Percentiles rank a stretch among this genome's conserved stretches.
phyloP scores from a whole-genome alignment of 2,888 invertebrate species.

The Drosophila quinaria region DNA sequence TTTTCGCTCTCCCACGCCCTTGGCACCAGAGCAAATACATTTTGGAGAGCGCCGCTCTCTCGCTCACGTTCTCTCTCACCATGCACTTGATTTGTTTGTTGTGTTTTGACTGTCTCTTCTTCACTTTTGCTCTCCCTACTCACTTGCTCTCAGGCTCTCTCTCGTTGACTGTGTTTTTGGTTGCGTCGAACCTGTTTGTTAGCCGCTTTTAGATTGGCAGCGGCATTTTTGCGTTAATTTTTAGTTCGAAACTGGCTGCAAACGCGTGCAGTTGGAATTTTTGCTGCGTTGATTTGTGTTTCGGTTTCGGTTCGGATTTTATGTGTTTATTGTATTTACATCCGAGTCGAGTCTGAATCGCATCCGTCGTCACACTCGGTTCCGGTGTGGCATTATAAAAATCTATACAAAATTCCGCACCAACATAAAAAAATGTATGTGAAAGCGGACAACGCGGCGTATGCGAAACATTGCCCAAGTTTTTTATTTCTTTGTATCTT shows the following conservation, averaged over 20 bases:
- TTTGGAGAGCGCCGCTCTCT: neutral
- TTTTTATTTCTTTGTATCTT: neutral
- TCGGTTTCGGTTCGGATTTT: constrained; percentile 16
- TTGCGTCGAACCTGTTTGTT: constrained; percentile 75
- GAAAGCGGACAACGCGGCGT: constrained; percentile 68
- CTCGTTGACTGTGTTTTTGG: constrained; percentile 37
- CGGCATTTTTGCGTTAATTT: constrained; percentile 59
- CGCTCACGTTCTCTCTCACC: constrained; percentile 16
- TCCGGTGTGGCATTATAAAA: constrained; percentile 62
- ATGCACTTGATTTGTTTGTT: constrained; percentile 37
- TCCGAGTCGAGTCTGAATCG: constrained; percentile 42
- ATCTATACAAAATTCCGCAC: constrained; percentile 66
- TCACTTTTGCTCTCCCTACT: neutral
- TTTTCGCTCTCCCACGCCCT: constrained; percentile 16
- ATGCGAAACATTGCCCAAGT: constrained; percentile 58
- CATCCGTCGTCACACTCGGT: constrained; percentile 61
- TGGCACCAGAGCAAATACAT: constrained; percentile 27
- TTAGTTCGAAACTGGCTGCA: constrained; percentile 68
- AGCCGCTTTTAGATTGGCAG: constrained; percentile 50
- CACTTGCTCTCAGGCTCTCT: constrained; percentile 9
- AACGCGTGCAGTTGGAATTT: constrained; percentile 67
- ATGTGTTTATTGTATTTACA: constrained; percentile 35
- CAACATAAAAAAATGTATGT: constrained; percentile 65
- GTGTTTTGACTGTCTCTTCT: constrained; percentile 31
- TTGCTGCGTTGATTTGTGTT: constrained; percentile 14